Base-by-base conservation (phyloP, 1,140 invertebrate genomes). In the Heliconius himera region DNA sequence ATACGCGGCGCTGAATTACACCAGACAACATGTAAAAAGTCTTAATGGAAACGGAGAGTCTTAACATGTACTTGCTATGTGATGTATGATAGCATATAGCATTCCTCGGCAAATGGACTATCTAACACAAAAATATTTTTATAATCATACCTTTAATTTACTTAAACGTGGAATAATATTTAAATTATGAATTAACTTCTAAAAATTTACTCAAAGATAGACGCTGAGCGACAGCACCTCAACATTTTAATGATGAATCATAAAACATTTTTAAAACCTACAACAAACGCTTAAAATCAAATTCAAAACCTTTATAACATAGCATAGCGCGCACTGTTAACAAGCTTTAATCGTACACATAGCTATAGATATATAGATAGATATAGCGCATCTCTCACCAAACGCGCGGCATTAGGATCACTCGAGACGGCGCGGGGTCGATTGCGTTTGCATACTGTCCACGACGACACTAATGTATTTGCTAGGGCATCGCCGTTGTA, bases 391-490 rank as follows among this genome's bases (percentile, higher is more conserved):
- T 71, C 60, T 51, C 78, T 79, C 74, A n/a, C 70, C 78, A 76
- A 76, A 80, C 73, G 76, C 56, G 22, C 74, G 26, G 76, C 81
- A 81, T 82, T 84, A 85, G 83, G 84, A 78, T 76, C 85, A 88
- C 87, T 89, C 82, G 85, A 89, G 88, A 87, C 84, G 85, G 79
- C 78, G 78, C 80, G 78, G 82, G 82, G 85, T 85, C 86, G 86
- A 85, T 82, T 83, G 81, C 81, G 85, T 86, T 86, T 86, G 85
- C 85, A 84, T 87, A 89, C 81, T 84, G 86, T 78, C 82, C 84
- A 82, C 66, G 71, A 79, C 78, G 78, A 76, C 80, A 85, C 86
- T 90, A 88, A 89, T 90, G 88, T 87, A 82, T 88, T 88, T 87
- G 86, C 83, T 82, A 87, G 88, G 86, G 87, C 87, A 88, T 70